Evolutionary conservation across 1,140 invertebrate genomes (phyloP), one percentile per base, ranked within the genome.

Genomic region (Brevipalpus yothersi): DNA sequence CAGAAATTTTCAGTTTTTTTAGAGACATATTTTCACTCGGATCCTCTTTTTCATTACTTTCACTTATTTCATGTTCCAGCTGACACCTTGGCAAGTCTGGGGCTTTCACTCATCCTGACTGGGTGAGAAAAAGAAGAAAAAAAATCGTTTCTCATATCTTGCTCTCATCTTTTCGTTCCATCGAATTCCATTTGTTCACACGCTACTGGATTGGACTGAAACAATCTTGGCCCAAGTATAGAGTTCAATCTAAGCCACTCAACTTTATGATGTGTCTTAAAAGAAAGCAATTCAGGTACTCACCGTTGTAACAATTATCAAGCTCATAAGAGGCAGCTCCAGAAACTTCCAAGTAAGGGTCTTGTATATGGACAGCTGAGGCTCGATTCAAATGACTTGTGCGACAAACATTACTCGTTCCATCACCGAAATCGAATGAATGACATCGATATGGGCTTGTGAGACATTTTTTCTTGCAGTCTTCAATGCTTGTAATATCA

Each of bases 401-500:
- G 61, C 89, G 78, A 72, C 89, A 92, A 5, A 92, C 86, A 75
- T 84, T 82, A 66, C 90, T 85, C 39, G 85, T 84, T 31, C 86
- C 89, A 66, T 90, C 87, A 15, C 86, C 86, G 68, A 86, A 90
- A 71, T 92, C 88, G 69, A 87, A 93, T 0, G 86, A 89, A 68
- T 90, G 86, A 70, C 88, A 93, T 67, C 82, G 75, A 71, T 78
- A 78, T 12, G 84, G 82, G 9, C 86, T 86, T 66, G 82, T 86
- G 31, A 91, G 75, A 68, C 88, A 92, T 41, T 89, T 75, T 63
- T 89, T 84, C 53, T 85, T 78, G 64, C 75, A 77, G 72, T 89
- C 86, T 60, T 87, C 84, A 55, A 85, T 75, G 3, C 81, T 84
- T 59, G 79, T 80, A 0, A 90, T 81, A 66, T 89, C 85, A 73